These are phyloP conservation scores for Anthrax anthrax DNA, from an alignment of 2,888 invertebrate genomes.

Conservation along the genomic window DNA sequence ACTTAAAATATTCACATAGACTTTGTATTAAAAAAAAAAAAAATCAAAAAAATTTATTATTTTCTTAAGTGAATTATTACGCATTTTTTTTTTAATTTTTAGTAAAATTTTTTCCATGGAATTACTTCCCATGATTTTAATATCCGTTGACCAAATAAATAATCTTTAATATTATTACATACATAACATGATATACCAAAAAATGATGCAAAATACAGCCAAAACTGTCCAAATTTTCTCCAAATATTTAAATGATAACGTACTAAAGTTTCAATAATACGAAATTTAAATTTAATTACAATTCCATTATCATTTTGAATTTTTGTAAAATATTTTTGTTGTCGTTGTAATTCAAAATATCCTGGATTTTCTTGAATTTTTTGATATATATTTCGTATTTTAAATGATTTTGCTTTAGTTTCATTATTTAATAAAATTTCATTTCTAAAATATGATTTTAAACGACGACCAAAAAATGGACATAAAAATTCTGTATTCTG, in stretches of 20 bases:
- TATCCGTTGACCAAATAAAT: constrained; percentile 60
- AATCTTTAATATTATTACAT: constrained; percentile 50
- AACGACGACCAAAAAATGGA: constrained; percentile 27
- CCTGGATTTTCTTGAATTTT: constrained; percentile 26
- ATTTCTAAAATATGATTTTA: constrained; percentile 24
- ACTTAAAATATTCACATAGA: no score
- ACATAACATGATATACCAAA: constrained; percentile 59
- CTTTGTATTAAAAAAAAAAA: no score
- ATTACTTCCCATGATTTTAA: constrained; percentile 56
- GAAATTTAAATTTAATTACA: constrained; percentile 22
- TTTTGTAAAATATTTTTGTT: constrained; percentile 21
- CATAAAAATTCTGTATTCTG: constrained; percentile 29
- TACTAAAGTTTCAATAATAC: constrained; percentile 24
- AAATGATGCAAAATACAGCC: constrained; percentile 81
- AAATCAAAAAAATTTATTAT: no score
- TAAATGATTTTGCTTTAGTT: constrained; percentile 19
- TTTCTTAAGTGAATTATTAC: no score
- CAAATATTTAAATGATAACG: constrained; percentile 41
- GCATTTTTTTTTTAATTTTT: constrained; percentile 11
- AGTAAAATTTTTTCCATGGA: constrained; percentile 44
- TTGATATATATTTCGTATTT: constrained; percentile 19
- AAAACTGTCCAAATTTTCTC: constrained; percentile 82
- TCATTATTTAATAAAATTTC: constrained; percentile 18
- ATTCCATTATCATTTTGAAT: constrained; percentile 6
- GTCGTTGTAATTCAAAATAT: constrained; percentile 24